phyloP scores from a whole-genome alignment of 2,113 vertebrate genomes.

The Nothobranchius furzeri region DNA sequence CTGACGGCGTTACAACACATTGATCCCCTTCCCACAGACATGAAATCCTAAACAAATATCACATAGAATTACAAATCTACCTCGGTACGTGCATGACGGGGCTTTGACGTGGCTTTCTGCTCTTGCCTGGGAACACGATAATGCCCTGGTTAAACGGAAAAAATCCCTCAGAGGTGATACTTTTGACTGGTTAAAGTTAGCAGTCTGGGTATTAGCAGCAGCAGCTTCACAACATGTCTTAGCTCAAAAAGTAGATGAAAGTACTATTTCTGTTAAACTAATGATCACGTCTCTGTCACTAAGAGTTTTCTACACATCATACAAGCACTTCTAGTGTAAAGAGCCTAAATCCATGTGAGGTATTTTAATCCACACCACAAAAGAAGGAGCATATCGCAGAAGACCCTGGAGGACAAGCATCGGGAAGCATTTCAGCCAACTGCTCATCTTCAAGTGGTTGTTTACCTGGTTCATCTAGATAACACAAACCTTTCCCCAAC shows the following conservation, averaged over 20 bases:
- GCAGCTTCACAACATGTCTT: not conserved
- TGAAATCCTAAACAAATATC: slow-evolving; percentile 57
- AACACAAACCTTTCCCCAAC: slow-evolving; percentile 7
- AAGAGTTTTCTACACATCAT: not conserved
- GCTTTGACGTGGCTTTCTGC: slow-evolving; percentile 48
- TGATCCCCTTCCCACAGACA: slow-evolving; percentile 50
- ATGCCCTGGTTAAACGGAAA: slow-evolving; percentile 13
- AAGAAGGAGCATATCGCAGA: slow-evolving; percentile 1
- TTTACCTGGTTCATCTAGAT: not conserved
- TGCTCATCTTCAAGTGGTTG: slow-evolving; percentile 1
- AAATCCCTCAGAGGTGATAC: slow-evolving; percentile 4
- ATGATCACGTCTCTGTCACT: too few species aligned
- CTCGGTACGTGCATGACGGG: slow-evolving; percentile 28
- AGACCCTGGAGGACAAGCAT: slow-evolving; percentile 8
- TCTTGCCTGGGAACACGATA: slow-evolving; percentile 35
- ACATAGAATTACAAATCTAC: slow-evolving; percentile 59
- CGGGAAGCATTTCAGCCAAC: slow-evolving; percentile 15
- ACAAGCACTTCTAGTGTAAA: not conserved
- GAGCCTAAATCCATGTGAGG: slow-evolving; percentile 12
- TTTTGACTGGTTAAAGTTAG: slow-evolving; percentile 10
- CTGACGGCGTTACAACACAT: slow-evolving; percentile 45
- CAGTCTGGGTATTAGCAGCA: slow-evolving; percentile 1
- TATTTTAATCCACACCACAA: not conserved
- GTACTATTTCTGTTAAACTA: not conserved
- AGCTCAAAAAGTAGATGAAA: not conserved